Evolutionary conservation across 2,888 invertebrate genomes (phyloP).

Genomic region (Rhogogaster chlorosoma): DNA sequence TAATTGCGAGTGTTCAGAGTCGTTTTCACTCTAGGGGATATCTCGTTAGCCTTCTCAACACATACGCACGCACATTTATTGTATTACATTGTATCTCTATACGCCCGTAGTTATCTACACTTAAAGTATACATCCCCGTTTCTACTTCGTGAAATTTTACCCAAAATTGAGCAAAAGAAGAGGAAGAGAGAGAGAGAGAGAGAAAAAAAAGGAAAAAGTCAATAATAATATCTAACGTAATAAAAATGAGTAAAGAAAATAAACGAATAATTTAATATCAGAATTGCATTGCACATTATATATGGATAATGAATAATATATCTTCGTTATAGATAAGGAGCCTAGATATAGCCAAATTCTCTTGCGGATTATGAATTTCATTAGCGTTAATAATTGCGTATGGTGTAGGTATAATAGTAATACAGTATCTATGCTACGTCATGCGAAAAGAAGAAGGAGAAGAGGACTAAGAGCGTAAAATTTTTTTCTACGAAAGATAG

Average conservation of each 20-base stretch:
- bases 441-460: not conserved
- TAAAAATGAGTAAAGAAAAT: not conserved
- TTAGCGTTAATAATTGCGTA: not conserved
- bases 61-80: not conserved
- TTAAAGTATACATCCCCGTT: not conserved
- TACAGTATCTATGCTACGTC: not conserved
- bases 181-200: too few species aligned
- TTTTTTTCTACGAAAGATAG: not conserved
- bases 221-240: not conserved
- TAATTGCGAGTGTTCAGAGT: constrained; percentile 10
- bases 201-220: too few species aligned
- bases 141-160: not conserved
- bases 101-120: not conserved
- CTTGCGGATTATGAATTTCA: not conserved
- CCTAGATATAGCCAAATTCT: not conserved
- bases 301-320: not conserved
- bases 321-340: not conserved
- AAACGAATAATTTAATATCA: not conserved
- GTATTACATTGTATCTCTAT: not conserved
- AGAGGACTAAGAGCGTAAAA: not conserved
- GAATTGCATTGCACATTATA: not conserved
- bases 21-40: constrained; percentile 42
- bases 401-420: not conserved
- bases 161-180: not conserved
- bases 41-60: constrained; percentile 36